A percentile compares a stretch with the other conserved stretches of the same genome.
phyloP scores from a whole-genome alignment of 2,888 invertebrate species.

The Sarcophaga variegata region DNA sequence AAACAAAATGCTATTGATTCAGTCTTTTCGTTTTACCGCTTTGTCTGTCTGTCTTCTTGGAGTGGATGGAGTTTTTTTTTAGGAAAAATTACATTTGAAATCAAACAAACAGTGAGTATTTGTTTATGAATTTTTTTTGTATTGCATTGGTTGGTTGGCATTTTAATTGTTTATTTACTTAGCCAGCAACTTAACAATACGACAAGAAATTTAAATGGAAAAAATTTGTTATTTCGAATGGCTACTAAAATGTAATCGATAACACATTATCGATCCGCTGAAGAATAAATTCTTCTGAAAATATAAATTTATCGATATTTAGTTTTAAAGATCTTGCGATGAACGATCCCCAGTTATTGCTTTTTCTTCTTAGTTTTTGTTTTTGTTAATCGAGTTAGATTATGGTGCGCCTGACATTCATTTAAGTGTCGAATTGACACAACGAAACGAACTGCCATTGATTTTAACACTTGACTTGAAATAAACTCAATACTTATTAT shows the following conservation, averaged over 20 bases:
- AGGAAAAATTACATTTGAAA: neutral
- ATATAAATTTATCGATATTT: no score
- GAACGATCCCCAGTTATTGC: no score
- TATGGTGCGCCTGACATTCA: conserved; percentile 19
- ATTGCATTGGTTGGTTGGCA: conserved; percentile 18
- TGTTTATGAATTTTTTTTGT: conserved; percentile 13
- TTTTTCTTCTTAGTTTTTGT: neutral
- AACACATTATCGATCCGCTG: conserved; percentile 40
- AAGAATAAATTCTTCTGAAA: neutral
- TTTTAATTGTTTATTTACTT: conserved; percentile 44
- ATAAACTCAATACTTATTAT: conserved; percentile 35
- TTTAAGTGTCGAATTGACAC: conserved; percentile 55
- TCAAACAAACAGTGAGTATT: conserved; percentile 25
- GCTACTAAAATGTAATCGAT: neutral
- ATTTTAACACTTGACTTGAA: conserved; percentile 65
- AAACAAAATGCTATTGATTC: conserved; percentile 2
- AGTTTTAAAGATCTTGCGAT: no score
- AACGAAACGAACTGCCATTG: conserved; percentile 58
- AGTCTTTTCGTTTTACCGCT: neutral
- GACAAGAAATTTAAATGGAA: conserved; percentile 5
- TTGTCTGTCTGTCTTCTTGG: neutral
- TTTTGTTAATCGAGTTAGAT: neutral
- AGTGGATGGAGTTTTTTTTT: conserved; percentile 18
- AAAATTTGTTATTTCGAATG: neutral
- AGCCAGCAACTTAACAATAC: neutral